phyloP scores from a whole-genome alignment of 2,888 invertebrate genomes.

The Spilosoma lubricipeda region DNA sequence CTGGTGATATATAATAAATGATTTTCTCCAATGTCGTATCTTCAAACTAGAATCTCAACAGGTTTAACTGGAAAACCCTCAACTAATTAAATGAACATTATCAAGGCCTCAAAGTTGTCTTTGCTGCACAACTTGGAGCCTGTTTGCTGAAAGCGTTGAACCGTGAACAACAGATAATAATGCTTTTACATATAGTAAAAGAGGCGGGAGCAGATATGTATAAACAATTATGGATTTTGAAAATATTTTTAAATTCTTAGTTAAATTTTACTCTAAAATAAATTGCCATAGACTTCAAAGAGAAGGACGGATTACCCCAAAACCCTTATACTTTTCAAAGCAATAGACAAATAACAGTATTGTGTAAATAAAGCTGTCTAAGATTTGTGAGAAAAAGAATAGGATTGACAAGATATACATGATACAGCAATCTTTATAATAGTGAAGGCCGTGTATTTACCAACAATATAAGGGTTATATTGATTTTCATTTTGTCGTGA shows the following conservation, averaged over 20 bases:
- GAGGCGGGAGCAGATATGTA: background rate
- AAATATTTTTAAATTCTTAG: background rate
- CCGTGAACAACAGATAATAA: constrained; percentile 48
- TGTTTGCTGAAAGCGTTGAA: constrained; percentile 46
- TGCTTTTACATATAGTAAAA: constrained; percentile 30
- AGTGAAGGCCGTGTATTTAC: too few relatives aligned
- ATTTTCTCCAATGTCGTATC: background rate
- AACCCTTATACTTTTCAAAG: background rate
- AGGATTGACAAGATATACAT: background rate
- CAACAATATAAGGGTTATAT: too few relatives aligned
- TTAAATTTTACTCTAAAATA: background rate
- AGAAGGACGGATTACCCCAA: background rate
- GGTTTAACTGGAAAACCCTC: background rate
- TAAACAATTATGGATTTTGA: background rate
- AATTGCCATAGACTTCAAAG: too few relatives aligned
- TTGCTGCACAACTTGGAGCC: constrained; percentile 39
- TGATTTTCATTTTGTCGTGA: too few relatives aligned
- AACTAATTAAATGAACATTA: constrained; percentile 37
- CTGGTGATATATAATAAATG: too few relatives aligned
- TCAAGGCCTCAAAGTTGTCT: constrained; percentile 34
- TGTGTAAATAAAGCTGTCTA: background rate
- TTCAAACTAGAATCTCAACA: background rate
- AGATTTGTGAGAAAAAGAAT: background rate
- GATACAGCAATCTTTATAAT: too few relatives aligned
- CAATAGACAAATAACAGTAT: background rate